Evolutionary conservation across 2,797 vertebrate species (phyloP).

Genomic region (Pipistrellus pipistrellus): DNA sequence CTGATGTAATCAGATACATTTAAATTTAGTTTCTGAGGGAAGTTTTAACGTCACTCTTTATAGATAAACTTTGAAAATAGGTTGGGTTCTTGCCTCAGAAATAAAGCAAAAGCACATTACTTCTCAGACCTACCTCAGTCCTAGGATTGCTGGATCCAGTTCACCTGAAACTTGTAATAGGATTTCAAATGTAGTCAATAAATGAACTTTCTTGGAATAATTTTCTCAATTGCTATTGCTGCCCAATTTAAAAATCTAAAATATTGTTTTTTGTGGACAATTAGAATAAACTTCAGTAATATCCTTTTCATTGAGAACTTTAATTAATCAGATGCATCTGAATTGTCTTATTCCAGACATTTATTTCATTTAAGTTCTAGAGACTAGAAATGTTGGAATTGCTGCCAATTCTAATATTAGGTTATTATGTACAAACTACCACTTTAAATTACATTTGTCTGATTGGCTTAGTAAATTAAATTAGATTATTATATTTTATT

Average conservation of each 20-base stretch:
- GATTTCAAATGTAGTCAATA: slow-evolving; percentile 51
- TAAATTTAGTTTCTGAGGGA: slow-evolving; percentile 31
- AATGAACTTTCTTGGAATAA: slow-evolving; percentile 42
- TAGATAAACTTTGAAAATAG: slow-evolving; percentile 55
- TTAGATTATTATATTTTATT: slow-evolving; percentile 84
- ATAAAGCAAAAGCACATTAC: slow-evolving; percentile 21
- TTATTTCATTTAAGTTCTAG: slow-evolving; percentile 12
- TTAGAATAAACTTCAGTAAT: slow-evolving; percentile 49
- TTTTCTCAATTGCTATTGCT: slow-evolving; percentile 41
- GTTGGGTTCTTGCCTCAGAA: slow-evolving; percentile 36
- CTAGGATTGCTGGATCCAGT: slow-evolving; percentile 23
- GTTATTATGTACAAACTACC: slow-evolving; percentile 66
- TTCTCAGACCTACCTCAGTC: slow-evolving; percentile 15
- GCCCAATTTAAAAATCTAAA: slow-evolving; percentile 34
- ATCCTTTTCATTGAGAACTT: slow-evolving; percentile 54
- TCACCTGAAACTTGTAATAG: slow-evolving; percentile 39
- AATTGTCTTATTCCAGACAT: neutral
- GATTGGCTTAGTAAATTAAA: slow-evolving; percentile 79
- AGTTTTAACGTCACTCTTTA: slow-evolving; percentile 60
- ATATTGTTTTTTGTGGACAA: slow-evolving; percentile 38
- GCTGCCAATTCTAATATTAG: neutral
- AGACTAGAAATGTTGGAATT: slow-evolving; percentile 40
- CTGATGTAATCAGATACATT: slow-evolving; percentile 7
- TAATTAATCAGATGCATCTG: slow-evolving; percentile 17
- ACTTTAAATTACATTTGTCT: slow-evolving; percentile 72